Base-by-base conservation (phyloP, 2,888 invertebrate species). In the Cantharis lateralis region DNA sequence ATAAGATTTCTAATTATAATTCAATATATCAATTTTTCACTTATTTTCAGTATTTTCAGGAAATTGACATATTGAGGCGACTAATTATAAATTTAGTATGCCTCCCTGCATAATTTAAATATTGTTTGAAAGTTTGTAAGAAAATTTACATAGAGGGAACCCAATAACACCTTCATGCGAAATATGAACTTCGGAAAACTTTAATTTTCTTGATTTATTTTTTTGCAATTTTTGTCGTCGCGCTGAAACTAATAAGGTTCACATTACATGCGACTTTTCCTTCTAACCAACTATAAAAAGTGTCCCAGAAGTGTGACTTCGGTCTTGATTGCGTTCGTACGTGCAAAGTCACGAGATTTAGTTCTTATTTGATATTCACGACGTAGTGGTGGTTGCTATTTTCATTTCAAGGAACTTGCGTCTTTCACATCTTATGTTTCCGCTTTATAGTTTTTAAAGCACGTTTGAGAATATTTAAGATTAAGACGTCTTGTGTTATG, bases 391-490 rank as follows among this genome's bases (percentile, higher is more conserved):
- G 74, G 76, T 76, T 78, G 75, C 76, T 79, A 81, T 79, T 81
- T 82, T 81, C 80, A 77, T 79, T 81, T 77, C 77, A 78, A 74
- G 76, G 78, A 74, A 74, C 77, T 79, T 79, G 80, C 81, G 78
- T 81, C 80, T 82, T 78, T 80, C 81, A 80, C 81, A 81, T 81
- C 80, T 76, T 79, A 77, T 72, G 79, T 77, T 74, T 76, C 78
- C 78, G 77, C 78, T 82, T 82, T 82, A 82, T 80, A 79, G 79
- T 78, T 82, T 82, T 82, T 77, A 79, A 75, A 76, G 78, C 71
- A 74, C 81, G 76, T 79, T 69, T 28, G 81, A 80, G 80, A 75
- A 80, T 82, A 81, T 82, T 82, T 81, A 81, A 78, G 77, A 71
- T 77, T 80, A 71, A 78, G 76, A 74, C 74, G 72, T 73, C 76